Evolutionary conservation across 2,888 invertebrate genomes (phyloP), one percentile per base, ranked within the genome.

Genomic region (Charanyca ferruginea): DNA sequence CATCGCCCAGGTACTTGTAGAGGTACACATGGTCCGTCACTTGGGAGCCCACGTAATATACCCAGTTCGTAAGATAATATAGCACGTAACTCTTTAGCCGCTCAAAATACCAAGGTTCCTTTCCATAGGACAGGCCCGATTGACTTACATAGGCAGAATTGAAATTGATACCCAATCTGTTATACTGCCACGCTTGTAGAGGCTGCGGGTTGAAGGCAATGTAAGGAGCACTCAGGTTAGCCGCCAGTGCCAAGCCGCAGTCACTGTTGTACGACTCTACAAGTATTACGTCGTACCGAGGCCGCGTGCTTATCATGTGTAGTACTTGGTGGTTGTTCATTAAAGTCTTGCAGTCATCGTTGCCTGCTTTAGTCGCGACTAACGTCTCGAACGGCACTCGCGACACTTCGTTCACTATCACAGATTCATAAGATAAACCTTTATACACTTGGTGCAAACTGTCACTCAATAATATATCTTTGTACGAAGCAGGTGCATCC

Each of bases 231-330:
- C 96, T 95, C 45, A 97, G 96, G 87, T 97, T 96, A 80, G 97
- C 96, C 7, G 96, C 97, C 71, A 98, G 92, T 28, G 97, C 97
- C 81, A 97, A 89, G 82, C 96, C 96, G 83, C 98, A 98, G 86
- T 98, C 97, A 41, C 97, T 96, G 83, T 97, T 97, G 89, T 97
- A 98, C 60, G 96, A 96, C 88, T 98, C 98, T 73, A 97, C 96
- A 25, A 98, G 84, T 42, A 98, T 96, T 9, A 98, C 91, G 87
- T 98, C 98, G 87, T 96, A 98, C 60, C 94, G 95, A 70, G 96
- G 94, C 73, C 88, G 91, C 85, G 86, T 96, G 67, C 77, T 91
- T 87, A 88, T 95, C 91, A 96, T 93, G n/a, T 96, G 96, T 48
- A 94, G 85, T 79, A 96, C 95, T 58, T 96, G 93, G 53, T 96